A percentile compares a stretch with the other conserved stretches of the same genome.
Evolutionary conservation across 2,888 invertebrate species (phyloP).

Genomic region (Metallyticus violacea): DNA sequence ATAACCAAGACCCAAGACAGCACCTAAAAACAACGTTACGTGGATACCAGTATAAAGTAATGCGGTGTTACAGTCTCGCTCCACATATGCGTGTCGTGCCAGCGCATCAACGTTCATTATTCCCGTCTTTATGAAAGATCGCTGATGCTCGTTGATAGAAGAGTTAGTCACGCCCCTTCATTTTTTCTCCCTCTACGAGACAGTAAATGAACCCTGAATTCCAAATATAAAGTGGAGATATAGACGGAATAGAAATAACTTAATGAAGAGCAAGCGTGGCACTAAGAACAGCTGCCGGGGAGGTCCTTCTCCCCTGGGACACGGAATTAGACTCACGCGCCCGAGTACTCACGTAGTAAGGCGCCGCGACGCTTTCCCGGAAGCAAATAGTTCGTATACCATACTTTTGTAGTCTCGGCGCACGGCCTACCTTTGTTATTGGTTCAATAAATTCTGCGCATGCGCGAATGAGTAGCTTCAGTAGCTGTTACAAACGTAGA

Average conservation of each 20-base stretch:
- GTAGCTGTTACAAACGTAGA: too few relatives aligned
- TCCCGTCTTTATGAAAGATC: background rate
- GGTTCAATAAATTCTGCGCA: too few relatives aligned
- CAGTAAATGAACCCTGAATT: background rate
- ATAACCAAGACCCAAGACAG: too few relatives aligned
- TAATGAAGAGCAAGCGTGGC: background rate
- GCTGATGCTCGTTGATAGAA: background rate
- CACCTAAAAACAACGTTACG: too few relatives aligned
- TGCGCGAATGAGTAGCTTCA: too few relatives aligned
- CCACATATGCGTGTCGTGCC: too few relatives aligned
- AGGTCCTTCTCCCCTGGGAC: background rate
- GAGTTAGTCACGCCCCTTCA: background rate
- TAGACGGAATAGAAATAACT: background rate
- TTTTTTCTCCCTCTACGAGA: background rate
- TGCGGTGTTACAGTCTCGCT: too few relatives aligned
- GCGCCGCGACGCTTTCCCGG: background rate
- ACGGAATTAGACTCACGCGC: background rate
- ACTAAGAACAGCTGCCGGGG: background rate
- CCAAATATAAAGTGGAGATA: background rate
- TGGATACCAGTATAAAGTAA: too few relatives aligned
- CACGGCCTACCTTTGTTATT: too few relatives aligned
- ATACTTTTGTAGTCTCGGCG: too few relatives aligned
- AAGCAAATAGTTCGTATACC: too few relatives aligned
- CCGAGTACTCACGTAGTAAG: background rate
- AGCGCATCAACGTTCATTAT: background rate